Percentiles rank a stretch among this genome's conserved stretches.
Evolutionary conservation across 2,888 invertebrate genomes (phyloP).

Genomic region (Drepanosiphum platanoidis): DNA sequence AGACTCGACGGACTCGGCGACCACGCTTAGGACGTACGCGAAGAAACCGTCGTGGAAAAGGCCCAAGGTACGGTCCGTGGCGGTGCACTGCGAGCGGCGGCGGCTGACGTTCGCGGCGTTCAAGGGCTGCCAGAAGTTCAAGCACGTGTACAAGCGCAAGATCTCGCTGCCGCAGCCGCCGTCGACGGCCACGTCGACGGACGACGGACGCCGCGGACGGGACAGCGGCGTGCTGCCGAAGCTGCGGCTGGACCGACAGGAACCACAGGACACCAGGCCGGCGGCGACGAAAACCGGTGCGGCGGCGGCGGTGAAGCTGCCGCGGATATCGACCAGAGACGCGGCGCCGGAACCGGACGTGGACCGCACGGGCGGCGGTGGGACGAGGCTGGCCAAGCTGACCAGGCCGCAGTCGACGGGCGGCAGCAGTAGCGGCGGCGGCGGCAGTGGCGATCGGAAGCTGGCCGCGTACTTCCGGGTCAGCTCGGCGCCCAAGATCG

Average conservation of each 20-base stretch:
- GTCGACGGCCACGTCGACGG: not conserved
- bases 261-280: not conserved
- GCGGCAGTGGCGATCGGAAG: not conserved
- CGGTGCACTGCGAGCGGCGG: constrained; percentile 46
- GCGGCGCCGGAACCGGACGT: not conserved
- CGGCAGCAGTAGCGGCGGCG: not conserved
- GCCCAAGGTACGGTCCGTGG: constrained; percentile 52
- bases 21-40: not conserved
- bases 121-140: constrained; percentile 53
- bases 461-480: constrained; percentile 15
- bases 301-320: constrained; percentile 17
- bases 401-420: constrained; percentile 39
- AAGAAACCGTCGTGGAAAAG: constrained; percentile 37
- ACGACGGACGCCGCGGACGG: not conserved
- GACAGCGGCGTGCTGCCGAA: constrained; percentile 15
- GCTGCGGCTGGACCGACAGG: constrained; percentile 20
- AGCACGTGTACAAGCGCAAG: constrained; percentile 55
- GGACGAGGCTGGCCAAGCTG: constrained; percentile 16
- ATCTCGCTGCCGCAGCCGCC: constrained; percentile 27
- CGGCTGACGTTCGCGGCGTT: constrained; percentile 44
- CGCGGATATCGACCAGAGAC: constrained; percentile 42
- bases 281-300: not conserved
- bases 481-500: constrained; percentile 42
- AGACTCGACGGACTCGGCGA: not conserved
- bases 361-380: not conserved